Conservation (phyloP, 2,888 invertebrate genomes). For the Arctia plantaginis region DNA sequence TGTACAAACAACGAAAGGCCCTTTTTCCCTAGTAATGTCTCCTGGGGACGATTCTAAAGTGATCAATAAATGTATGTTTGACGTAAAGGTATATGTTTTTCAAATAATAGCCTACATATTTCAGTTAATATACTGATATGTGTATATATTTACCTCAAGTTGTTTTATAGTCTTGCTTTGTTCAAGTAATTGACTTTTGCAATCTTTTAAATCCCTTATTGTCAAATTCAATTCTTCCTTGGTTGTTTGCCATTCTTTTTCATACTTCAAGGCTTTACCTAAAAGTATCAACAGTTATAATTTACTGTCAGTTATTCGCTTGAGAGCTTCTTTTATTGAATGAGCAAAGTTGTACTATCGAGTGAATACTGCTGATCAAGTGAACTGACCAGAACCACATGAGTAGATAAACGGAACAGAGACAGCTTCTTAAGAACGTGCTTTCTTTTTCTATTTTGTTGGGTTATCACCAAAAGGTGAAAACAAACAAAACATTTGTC, state of each 20-base stretch:
- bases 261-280: conserved; percentile 47
- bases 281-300: conserved; percentile 17
- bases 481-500: too few relatives aligned
- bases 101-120: too few relatives aligned
- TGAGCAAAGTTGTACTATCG: neutral
- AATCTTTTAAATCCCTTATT: conserved; percentile 62
- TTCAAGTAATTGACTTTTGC: conserved; percentile 56
- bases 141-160: conserved; percentile 60
- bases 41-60: too few relatives aligned
- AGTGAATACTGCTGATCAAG: neutral
- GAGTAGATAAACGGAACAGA: too few relatives aligned
- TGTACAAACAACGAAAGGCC: too few relatives aligned
- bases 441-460: too few relatives aligned
- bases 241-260: conserved; percentile 50
- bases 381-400: neutral
- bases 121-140: neutral
- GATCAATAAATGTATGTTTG: too few relatives aligned
- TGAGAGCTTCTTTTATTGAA: neutral
- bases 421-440: too few relatives aligned
- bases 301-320: neutral
- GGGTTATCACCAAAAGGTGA: too few relatives aligned
- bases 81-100: too few relatives aligned
- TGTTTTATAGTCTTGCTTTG: conserved; percentile 62
- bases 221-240: conserved; percentile 61
- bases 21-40: neutral